Evolutionary conservation across 1,140 invertebrate genomes (phyloP).

Genomic region (Drosophila pruinosa): DNA sequence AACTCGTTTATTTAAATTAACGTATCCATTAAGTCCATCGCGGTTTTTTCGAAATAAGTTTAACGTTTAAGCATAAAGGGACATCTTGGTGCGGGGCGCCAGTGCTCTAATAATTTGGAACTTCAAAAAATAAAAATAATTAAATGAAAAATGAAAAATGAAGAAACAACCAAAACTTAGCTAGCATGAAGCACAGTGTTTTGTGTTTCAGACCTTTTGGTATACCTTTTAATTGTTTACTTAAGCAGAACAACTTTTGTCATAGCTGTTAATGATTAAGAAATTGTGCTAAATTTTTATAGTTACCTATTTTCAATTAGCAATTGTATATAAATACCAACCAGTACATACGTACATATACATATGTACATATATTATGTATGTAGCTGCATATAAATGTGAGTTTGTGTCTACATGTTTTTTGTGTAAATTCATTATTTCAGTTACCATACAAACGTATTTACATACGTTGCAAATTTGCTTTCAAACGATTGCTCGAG

Average conservation of each 20-base stretch:
- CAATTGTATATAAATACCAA: conserved; percentile 25
- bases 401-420: no score
- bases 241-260: conserved; percentile 42
- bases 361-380: conserved; percentile 42
- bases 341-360: conserved; percentile 22
- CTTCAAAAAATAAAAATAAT: conserved; percentile 12
- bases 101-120: conserved; percentile 27
- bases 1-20: conserved; percentile 57
- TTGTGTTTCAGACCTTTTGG: conserved; percentile 61
- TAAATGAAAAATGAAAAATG: background rate
- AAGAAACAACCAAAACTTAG: no score
- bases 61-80: conserved; percentile 34
- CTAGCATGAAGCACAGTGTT: conserved; percentile 51
- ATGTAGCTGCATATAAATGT: conserved; percentile 70
- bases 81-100: conserved; percentile 55
- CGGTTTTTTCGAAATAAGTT: conserved; percentile 27
- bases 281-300: conserved; percentile 77
- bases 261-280: conserved; percentile 39
- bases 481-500: conserved; percentile 62
- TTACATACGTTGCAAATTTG: conserved; percentile 1
- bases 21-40: conserved; percentile 51
- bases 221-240: conserved; percentile 66
- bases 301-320: conserved; percentile 55
- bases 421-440: conserved; percentile 9
- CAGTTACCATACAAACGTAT: conserved; percentile 6